Conservation (phyloP, 2,113 vertebrate genomes). For the Chionis minor region DNA sequence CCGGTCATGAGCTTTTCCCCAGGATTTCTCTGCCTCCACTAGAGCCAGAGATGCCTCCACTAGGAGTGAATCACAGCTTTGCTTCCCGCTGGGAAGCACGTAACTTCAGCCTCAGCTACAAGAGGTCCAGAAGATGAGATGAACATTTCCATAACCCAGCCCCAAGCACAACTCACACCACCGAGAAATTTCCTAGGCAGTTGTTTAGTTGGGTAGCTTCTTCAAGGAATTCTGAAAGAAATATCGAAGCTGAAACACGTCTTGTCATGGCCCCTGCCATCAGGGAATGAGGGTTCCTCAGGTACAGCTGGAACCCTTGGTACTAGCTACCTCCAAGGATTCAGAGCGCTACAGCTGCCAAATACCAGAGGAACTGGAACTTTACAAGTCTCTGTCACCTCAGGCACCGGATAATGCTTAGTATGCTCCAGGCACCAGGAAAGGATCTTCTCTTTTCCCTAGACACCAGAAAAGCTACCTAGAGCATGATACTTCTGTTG, state of each 20-base stretch:
- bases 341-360: neutral
- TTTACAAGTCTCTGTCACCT: neutral
- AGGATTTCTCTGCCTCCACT: slow-evolving; percentile 60
- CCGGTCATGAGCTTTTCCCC: slow-evolving; percentile 54
- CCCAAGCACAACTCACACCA: neutral
- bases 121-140: neutral
- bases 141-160: neutral
- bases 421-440: neutral
- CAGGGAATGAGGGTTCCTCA: neutral
- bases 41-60: slow-evolving; percentile 42
- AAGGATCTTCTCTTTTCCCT: neutral
- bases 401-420: neutral
- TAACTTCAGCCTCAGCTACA: slow-evolving; percentile 73
- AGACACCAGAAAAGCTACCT: neutral
- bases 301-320: neutral
- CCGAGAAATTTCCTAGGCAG: neutral
- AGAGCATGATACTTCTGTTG: neutral
- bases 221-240: neutral
- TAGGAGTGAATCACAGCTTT: slow-evolving; percentile 50
- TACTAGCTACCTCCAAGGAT: neutral
- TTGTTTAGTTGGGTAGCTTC: neutral
- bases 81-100: slow-evolving; percentile 73
- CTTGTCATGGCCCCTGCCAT: neutral
- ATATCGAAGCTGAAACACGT: neutral
- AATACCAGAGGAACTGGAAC: neutral